phyloP scores from a whole-genome alignment of 2,888 invertebrate genomes.

The Leptinotarsa peninsularis region DNA sequence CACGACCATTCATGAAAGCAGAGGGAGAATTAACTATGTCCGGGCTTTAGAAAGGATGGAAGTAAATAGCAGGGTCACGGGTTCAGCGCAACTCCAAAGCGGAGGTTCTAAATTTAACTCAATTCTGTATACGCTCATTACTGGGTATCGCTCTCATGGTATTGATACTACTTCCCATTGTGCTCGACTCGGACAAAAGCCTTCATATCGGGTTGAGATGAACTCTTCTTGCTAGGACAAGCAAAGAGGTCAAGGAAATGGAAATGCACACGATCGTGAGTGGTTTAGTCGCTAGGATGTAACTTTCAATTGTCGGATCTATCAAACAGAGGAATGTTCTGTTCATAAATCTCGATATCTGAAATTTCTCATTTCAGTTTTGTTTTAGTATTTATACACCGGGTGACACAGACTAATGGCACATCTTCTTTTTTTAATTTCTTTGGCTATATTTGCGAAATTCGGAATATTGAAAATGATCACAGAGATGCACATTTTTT shows the following conservation, averaged over 20 bases:
- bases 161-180: slow-evolving; percentile 18
- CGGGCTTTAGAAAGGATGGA: slow-evolving; percentile 48
- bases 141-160: slow-evolving; percentile 12
- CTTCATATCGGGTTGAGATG: background rate
- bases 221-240: background rate
- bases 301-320: too few relatives aligned
- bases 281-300: too few relatives aligned
- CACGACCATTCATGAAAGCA: background rate
- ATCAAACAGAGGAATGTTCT: too few relatives aligned
- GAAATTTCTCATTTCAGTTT: too few relatives aligned
- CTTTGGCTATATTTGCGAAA: too few relatives aligned
- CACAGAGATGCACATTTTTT: too few relatives aligned
- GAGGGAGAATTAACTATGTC: slow-evolving; percentile 47
- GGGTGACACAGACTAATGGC: too few relatives aligned
- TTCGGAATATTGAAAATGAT: too few relatives aligned
- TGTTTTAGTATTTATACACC: too few relatives aligned
- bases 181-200: slow-evolving; percentile 3
- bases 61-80: slow-evolving; percentile 52
- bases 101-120: slow-evolving; percentile 54
- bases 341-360: too few relatives aligned
- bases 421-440: too few relatives aligned
- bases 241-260: slow-evolving; percentile 14
- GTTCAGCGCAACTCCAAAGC: slow-evolving; percentile 52
- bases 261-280: background rate
- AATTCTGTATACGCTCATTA: slow-evolving; percentile 9